Percentiles rank a stretch among this genome's conserved stretches.
phyloP scores from a whole-genome alignment of 1,140 invertebrate genomes.

The Anastatus disparis region DNA sequence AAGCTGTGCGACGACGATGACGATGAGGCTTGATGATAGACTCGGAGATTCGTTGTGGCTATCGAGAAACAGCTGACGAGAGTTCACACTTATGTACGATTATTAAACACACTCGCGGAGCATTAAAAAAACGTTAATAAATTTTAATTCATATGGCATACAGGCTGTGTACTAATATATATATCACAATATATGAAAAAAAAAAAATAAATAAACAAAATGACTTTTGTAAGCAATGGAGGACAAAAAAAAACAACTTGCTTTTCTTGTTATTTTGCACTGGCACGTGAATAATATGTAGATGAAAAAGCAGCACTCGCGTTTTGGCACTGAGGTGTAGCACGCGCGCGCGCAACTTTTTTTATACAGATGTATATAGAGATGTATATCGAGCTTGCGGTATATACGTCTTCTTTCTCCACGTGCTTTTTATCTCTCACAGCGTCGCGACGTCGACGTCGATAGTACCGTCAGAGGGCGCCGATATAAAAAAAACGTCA shows the following conservation, averaged over 20 bases:
- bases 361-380: no score
- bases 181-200: no score
- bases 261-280: no score
- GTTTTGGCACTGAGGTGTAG: background rate
- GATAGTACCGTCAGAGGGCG: slow-evolving; percentile 42
- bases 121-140: background rate
- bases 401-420: no score
- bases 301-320: slow-evolving; percentile 7
- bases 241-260: no score
- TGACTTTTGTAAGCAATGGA: no score
- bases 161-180: no score
- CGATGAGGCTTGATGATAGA: no score
- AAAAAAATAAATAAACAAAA: no score
- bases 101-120: background rate
- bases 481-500: background rate
- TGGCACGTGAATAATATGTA: background rate
- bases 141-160: background rate
- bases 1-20: no score
- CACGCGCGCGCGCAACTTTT: background rate
- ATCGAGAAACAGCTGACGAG: background rate
- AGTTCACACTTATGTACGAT: background rate
- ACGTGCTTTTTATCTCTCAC: slow-evolving; percentile 51
- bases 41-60: no score
- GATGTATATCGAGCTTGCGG: no score
- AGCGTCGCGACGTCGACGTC: slow-evolving; percentile 42